Evolutionary conservation across 2,888 invertebrate species (phyloP).

Genomic region (Himalopsyche japonica): DNA sequence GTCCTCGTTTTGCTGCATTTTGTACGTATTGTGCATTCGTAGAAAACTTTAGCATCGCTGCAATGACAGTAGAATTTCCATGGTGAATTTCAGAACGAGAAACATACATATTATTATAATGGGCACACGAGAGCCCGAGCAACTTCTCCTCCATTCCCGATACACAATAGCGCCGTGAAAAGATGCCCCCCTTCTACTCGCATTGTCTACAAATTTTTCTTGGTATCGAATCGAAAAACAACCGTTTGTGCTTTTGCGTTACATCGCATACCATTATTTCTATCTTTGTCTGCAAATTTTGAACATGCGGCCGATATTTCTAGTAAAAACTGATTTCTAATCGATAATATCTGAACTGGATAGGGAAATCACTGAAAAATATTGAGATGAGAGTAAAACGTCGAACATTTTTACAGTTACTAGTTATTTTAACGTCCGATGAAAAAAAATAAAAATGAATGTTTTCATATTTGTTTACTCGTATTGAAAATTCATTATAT

Average conservation of each 20-base stretch:
- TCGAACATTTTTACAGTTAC: too few species aligned
- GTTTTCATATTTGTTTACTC: too few species aligned
- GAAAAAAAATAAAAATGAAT: too few species aligned
- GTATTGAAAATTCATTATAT: too few species aligned
- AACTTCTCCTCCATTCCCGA: not conserved
- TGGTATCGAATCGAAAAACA: not conserved
- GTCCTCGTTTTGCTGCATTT: not conserved
- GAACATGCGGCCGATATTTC: too few species aligned
- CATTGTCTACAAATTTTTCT: not conserved
- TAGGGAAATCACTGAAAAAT: too few species aligned
- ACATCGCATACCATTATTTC: not conserved
- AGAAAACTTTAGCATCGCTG: conserved; percentile 3
- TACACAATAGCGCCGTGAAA: not conserved
- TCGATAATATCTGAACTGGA: too few species aligned
- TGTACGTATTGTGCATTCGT: not conserved
- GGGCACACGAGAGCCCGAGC: not conserved
- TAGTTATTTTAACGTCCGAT: too few species aligned
- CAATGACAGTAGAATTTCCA: not conserved
- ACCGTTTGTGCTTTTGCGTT: not conserved
- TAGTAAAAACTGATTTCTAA: too few species aligned
- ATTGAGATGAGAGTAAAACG: too few species aligned
- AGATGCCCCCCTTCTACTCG: not conserved
- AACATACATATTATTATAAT: not conserved
- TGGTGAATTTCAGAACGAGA: not conserved
- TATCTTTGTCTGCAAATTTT: not conserved